phyloP scores from a whole-genome alignment of 2,113 vertebrate genomes.

The Climacteris rufus region DNA sequence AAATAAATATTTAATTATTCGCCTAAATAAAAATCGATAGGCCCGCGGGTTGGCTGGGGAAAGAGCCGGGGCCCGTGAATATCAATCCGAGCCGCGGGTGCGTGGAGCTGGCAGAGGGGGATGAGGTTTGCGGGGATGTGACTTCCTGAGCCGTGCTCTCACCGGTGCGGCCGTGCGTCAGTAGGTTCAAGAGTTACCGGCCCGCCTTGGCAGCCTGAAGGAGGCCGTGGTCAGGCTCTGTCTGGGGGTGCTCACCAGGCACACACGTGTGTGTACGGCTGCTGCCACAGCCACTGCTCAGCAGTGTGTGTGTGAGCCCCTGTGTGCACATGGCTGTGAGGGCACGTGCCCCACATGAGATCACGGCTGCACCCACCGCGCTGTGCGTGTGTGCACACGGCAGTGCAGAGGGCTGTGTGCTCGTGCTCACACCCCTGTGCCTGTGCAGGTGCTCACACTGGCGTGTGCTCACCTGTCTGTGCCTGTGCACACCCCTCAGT shows the following conservation, averaged over 20 bases:
- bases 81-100: neutral
- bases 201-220: neutral
- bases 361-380: rapidly evolving
- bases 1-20: slow-evolving; percentile 85
- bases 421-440: neutral
- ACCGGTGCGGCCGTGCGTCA: rapidly evolving
- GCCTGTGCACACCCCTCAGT: neutral
- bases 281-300: neutral
- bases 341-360: rapidly evolving
- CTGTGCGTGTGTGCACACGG: rapidly evolving
- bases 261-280: rapidly evolving
- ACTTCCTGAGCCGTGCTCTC: neutral
- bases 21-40: slow-evolving; percentile 80
- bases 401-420: neutral
- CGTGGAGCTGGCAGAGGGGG: neutral
- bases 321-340: rapidly evolving
- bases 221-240: rapidly evolving
- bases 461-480: neutral
- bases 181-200: neutral
- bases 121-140: rapidly evolving
- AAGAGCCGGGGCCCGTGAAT: slow-evolving; percentile 13
- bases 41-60: slow-evolving; percentile 61
- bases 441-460: neutral
- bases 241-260: too few relatives aligned
- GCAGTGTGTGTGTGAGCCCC: neutral